These are phyloP conservation scores for Hestina assimilis DNA, from an alignment of 1,140 invertebrate species.

Conservation along the genomic window DNA sequence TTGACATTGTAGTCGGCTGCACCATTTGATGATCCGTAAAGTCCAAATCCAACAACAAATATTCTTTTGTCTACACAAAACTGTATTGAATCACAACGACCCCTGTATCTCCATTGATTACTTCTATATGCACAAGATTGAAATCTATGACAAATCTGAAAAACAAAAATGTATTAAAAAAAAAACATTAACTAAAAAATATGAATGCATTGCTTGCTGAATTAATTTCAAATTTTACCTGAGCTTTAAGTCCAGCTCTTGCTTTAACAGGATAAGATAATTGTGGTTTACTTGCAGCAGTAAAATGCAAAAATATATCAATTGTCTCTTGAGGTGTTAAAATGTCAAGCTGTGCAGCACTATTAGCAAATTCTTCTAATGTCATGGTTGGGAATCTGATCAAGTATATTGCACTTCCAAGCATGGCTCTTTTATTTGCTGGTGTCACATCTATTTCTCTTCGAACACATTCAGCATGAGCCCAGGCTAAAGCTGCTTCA, in stretches of 20 bases:
- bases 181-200: constrained; percentile 11
- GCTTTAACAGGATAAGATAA: constrained; percentile 89
- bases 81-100: constrained; percentile 94
- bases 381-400: constrained; percentile 94
- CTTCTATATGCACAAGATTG: constrained; percentile 97
- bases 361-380: constrained; percentile 94
- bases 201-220: no score
- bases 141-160: constrained; percentile 94
- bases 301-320: constrained; percentile 94
- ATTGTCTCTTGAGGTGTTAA: constrained; percentile 93
- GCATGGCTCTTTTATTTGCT: constrained; percentile 84
- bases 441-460: constrained; percentile 88
- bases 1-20: constrained; percentile 94
- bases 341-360: constrained; percentile 92
- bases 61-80: constrained; percentile 95
- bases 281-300: constrained; percentile 89
- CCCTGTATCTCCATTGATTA: constrained; percentile 96
- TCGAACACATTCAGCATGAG: constrained; percentile 89
- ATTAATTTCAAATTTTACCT: constrained; percentile 78
- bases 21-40: constrained; percentile 95
- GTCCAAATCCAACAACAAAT: constrained; percentile 94
- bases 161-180: constrained; percentile 33
- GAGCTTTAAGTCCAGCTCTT: constrained; percentile 91
- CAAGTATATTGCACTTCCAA: constrained; percentile 89
- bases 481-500: constrained; percentile 94